Conservation (phyloP, 2,888 invertebrate species). For the Celastrina argiolus region DNA sequence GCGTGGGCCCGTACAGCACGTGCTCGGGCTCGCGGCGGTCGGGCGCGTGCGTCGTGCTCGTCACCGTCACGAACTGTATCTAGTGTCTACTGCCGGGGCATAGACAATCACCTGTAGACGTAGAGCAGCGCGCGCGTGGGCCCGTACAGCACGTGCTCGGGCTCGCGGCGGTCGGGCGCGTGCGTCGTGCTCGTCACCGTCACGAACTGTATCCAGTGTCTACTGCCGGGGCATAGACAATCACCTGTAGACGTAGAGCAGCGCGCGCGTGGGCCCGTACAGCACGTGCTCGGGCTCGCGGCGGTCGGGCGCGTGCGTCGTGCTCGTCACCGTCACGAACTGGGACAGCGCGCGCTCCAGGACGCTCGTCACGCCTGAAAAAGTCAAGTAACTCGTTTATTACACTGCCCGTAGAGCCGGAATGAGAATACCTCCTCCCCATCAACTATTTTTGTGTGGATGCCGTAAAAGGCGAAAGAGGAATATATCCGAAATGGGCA, state of each 20-base stretch:
- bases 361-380: conserved; percentile 79
- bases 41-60: conserved; percentile 81
- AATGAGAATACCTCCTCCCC: too few species aligned
- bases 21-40: conserved; percentile 96
- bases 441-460: too few species aligned
- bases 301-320: conserved; percentile 84
- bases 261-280: conserved; percentile 88
- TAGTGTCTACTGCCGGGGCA: too few species aligned
- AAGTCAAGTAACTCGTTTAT: too few species aligned
- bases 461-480: too few species aligned
- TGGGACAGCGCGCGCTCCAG: conserved; percentile 85
- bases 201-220: too few species aligned
- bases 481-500: too few species aligned
- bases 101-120: conserved; percentile 86
- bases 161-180: conserved; percentile 90
- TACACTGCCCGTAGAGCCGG: too few species aligned
- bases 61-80: too few species aligned
- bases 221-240: too few species aligned
- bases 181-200: conserved; percentile 85
- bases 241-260: conserved; percentile 92
- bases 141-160: conserved; percentile 94
- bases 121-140: conserved; percentile 87
- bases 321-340: conserved; percentile 86
- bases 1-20: conserved; percentile 90
- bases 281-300: conserved; percentile 96